phyloP scores from a whole-genome alignment of 2,113 vertebrate species.

The Melanotaenia duboulayi region DNA sequence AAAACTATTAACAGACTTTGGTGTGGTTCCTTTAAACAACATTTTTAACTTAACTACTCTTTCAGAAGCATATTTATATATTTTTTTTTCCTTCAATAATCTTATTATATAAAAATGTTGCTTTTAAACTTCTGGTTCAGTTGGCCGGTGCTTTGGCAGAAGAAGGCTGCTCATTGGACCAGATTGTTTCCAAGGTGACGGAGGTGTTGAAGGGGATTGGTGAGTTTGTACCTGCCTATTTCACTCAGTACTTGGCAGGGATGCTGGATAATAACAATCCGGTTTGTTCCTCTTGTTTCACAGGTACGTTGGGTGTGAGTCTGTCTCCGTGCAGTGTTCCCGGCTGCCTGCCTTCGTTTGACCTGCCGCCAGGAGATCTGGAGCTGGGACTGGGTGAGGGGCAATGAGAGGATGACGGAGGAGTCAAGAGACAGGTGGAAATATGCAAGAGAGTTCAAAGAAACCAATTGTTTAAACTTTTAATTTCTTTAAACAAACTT shows the following conservation, averaged over 20 bases:
- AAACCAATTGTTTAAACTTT: background rate
- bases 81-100: background rate
- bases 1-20: too few species aligned
- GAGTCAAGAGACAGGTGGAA: background rate
- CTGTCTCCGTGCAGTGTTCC: slow-evolving; percentile 94
- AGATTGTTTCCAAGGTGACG: slow-evolving; percentile 82
- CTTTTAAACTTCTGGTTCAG: slow-evolving; percentile 72
- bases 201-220: slow-evolving; percentile 81
- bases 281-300: background rate
- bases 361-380: slow-evolving; percentile 87
- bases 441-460: background rate
- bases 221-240: slow-evolving; percentile 54
- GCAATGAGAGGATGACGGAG: background rate
- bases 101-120: background rate
- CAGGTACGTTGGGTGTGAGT: slow-evolving; percentile 93
- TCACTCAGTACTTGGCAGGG: background rate
- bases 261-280: background rate
- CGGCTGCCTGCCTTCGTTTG: slow-evolving; percentile 88
- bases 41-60: background rate
- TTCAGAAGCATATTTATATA: background rate
- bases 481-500: background rate
- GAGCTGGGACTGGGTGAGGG: slow-evolving; percentile 94
- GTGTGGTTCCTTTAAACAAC: background rate
- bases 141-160: slow-evolving; percentile 93
- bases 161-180: slow-evolving; percentile 84